A percentile compares a stretch with the other conserved stretches of the same genome.
Conservation (phyloP, 2,797 vertebrate genomes). For the Botia kubotai region DNA sequence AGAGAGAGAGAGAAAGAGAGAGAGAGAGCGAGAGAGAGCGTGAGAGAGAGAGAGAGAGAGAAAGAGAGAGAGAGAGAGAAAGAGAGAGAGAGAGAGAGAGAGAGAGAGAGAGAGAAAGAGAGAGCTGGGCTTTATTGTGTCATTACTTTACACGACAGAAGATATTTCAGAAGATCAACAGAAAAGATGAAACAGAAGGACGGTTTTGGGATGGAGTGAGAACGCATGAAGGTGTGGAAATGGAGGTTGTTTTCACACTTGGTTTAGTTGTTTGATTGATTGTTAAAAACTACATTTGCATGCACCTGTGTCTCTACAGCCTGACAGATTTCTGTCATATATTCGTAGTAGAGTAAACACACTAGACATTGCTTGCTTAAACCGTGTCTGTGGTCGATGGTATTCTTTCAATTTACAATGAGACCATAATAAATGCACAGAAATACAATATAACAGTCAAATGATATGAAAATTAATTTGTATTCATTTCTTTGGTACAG, state of each 20-base stretch:
- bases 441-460: too few species aligned
- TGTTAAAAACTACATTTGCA: too few species aligned
- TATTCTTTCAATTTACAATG: too few species aligned
- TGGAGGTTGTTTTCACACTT: slow-evolving; percentile 13
- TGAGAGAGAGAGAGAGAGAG: slow-evolving; percentile 51
- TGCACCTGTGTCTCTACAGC: too few species aligned
- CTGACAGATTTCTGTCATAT: too few species aligned
- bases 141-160: background rate
- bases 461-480: too few species aligned
- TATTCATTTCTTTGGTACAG: background rate
- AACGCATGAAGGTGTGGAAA: slow-evolving; percentile 1
- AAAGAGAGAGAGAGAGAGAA: slow-evolving; percentile 51
- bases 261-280: background rate
- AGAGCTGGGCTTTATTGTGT: background rate
- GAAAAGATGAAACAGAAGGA: background rate
- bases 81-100: slow-evolving; percentile 51
- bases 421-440: too few species aligned
- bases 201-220: background rate
- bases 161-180: background rate
- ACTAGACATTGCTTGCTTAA: too few species aligned
- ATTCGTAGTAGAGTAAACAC: too few species aligned
- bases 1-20: slow-evolving; percentile 24
- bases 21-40: slow-evolving; percentile 51
- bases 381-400: too few species aligned
- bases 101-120: slow-evolving; percentile 51